Evolutionary conservation across 2,888 invertebrate genomes (phyloP), one percentile per base, ranked within the genome.

Genomic region (Barypeithes pellucidus): DNA sequence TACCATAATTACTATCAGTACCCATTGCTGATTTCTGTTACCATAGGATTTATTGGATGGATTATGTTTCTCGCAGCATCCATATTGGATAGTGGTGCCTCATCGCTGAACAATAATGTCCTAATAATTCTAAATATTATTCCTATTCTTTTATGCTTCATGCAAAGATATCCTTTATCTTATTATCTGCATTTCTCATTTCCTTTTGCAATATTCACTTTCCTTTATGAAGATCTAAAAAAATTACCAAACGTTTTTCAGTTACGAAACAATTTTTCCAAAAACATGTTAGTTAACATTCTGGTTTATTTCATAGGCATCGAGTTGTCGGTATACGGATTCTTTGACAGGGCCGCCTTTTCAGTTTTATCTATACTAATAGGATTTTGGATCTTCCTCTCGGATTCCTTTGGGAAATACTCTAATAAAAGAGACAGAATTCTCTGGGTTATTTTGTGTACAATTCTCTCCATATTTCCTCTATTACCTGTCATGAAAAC

Each of bases 401-500:
- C 77, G 8, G 63, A 77, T 54, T 75, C 76, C 39, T 71, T 80
- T n/a, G 73, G 71, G 16, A 73, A 66, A 18, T 76, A 67, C 67
- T 75, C 79, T 4, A 78, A 62, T 39, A 73, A 22, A 18, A 50
- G 52, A 7, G 81, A 81, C 59, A 80, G 79, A 78, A 43, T 78
- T 29, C 43, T 77, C 47, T 83, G 83, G 82, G 22, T 79, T 24
- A 20, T 69, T 24, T 76, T 79, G 59, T 81, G 81, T 71, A 72
- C 78, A 33, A 68, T 80, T 72, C 70, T 82, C 24, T 76, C 81
- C 29, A 82, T 92, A 50, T 97, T 97, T 85, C 96, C 97, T 2
- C 87, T 94, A 72, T 87, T 96, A 75, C 93, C 96, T 65, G 90
- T 93, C 45, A 91, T 95, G 75, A 93, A 93, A 65, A 83, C 82